Evolutionary conservation across 2,113 vertebrate genomes (phyloP).

Genomic region (Pogona vitticeps): DNA sequence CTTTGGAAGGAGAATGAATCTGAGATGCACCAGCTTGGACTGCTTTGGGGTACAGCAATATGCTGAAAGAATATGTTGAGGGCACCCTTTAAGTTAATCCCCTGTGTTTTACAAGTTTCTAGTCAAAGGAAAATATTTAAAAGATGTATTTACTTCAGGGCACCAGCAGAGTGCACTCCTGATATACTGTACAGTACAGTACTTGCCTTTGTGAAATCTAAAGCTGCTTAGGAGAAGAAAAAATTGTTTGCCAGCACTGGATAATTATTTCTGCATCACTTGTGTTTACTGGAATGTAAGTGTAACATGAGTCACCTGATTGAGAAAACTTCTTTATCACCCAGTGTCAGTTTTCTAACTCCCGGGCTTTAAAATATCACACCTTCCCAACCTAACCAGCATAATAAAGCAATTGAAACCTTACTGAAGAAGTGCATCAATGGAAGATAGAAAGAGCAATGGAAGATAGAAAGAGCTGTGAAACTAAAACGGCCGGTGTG

Average conservation of each 20-base stretch:
- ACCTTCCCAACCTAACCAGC: neutral
- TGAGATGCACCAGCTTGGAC: neutral
- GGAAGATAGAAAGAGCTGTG: neutral
- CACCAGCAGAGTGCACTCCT: neutral
- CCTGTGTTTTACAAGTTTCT: neutral
- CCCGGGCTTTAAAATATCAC: neutral
- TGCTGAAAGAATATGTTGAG: neutral
- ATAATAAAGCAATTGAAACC: neutral
- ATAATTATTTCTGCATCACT: neutral
- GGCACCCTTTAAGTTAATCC: too few relatives aligned
- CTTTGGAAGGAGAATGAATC: neutral
- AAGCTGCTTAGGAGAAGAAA: neutral
- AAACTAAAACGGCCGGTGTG: neutral
- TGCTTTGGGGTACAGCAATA: neutral
- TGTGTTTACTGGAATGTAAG: neutral
- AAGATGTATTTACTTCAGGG: neutral
- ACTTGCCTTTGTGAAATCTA: neutral
- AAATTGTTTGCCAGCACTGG: too few relatives aligned
- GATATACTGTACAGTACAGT: too few relatives aligned
- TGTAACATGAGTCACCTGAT: neutral
- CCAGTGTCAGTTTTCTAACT: neutral
- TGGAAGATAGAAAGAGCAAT: neutral
- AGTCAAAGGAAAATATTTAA: neutral
- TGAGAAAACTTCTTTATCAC: neutral
- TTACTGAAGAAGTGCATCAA: neutral